Base-by-base conservation (phyloP, 1,140 invertebrate species). In the Drosophila busckii region DNA sequence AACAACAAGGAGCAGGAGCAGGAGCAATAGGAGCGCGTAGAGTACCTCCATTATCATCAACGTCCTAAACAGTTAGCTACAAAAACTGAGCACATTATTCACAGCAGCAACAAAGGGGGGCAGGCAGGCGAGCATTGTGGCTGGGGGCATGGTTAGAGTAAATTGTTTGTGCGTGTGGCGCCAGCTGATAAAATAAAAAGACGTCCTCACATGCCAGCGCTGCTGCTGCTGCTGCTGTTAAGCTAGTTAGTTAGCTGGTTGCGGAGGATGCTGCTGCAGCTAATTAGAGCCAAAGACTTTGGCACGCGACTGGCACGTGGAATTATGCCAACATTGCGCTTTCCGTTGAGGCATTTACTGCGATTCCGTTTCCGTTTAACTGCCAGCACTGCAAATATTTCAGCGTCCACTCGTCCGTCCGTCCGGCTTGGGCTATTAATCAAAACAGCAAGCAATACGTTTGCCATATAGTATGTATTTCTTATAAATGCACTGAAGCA, bases 11-110 rank as follows among this genome's bases (percentile, higher is more conserved):
- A 46, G 31, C 37, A 35, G 15, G 8, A 48, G 22, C 32, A 46
- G 31, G 31, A 42, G 44, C 2, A 23, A 28, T 54, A 48, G 42
- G 28, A 55, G 59, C 7, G 53, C 60, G 42, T 53, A 71, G 75
- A 65, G 53, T 45, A n/a, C n/a, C n/a, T n/a, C 75, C 58, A 78
- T 78, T 78, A 73, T 68, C 75, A 65, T 78, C 75, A 82, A 65
- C 68, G 67, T 61, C 34, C 52, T 34, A 45, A 49, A 20, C 53
- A 64, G 75, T 73, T 69, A 70, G 70, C 70, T 70, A 35, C 61
- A 78, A 64, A 78, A 66, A 41, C 64, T 63, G 45, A 66, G 58
- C 53, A 68, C 68, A 78, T 78, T 56, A 80, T 62, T 80, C 68
- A 73, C 73, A 60, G 58, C 35, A 46, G 26, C 15, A 23, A 7